Evolutionary conservation across 92 coral and sea anemone genomes (phyloP).

Genomic region (Hydrozoanthus gracilis): DNA sequence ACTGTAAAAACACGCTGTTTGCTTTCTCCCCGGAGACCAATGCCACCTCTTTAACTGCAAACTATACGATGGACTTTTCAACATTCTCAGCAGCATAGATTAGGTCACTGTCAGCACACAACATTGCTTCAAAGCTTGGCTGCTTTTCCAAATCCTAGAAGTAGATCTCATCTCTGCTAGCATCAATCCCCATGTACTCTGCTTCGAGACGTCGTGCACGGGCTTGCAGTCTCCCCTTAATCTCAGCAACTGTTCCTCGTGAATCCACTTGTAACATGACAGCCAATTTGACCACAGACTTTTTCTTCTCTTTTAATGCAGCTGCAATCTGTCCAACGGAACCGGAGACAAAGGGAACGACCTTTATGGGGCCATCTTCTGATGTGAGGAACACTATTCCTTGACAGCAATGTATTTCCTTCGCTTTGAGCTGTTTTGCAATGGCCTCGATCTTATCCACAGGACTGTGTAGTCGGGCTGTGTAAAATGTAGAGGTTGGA

Average conservation of each 20-base stretch:
- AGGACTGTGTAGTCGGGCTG: conserved; percentile 66
- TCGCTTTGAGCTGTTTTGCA: conserved; percentile 54
- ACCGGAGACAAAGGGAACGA: conserved; percentile 45
- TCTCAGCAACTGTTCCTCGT: conserved; percentile 50
- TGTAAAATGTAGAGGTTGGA: conserved; percentile 52
- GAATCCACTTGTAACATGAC: neutral
- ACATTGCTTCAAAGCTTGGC: conserved; percentile 64
- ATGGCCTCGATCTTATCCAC: conserved; percentile 58
- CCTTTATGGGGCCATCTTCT: conserved; percentile 66
- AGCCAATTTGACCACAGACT: conserved; percentile 43
- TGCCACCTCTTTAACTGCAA: conserved; percentile 55
- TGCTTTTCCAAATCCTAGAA: conserved; percentile 52
- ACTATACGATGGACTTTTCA: conserved; percentile 43
- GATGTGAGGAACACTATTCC: conserved; percentile 60
- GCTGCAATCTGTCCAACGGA: conserved; percentile 19
- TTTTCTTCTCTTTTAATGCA: conserved; percentile 12
- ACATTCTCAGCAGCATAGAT: conserved; percentile 58
- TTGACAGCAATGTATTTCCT: conserved; percentile 50
- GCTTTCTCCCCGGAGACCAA: conserved; percentile 56
- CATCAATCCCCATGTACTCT: conserved; percentile 26
- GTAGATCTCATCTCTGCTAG: conserved; percentile 44
- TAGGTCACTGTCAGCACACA: conserved; percentile 58
- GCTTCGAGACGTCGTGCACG: conserved; percentile 13
- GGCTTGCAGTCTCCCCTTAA: conserved; percentile 34
- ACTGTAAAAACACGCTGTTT: neutral